These are phyloP conservation scores for Bucorvus abyssinicus DNA, from an alignment of 2,797 vertebrate genomes.

Conservation along the genomic window DNA sequence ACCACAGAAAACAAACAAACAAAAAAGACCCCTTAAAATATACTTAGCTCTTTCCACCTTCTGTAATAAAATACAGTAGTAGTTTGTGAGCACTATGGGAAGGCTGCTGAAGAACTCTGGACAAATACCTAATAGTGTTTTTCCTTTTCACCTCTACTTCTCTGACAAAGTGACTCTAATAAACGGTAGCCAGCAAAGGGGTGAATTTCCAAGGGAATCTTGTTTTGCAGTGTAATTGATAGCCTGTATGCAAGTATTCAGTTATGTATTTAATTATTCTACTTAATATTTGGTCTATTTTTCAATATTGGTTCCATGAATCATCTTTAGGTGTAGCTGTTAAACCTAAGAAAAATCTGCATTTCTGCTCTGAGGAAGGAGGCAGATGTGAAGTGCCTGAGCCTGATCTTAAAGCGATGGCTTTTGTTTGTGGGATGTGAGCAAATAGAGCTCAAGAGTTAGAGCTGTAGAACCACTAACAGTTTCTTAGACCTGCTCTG, in stretches of 20 bases:
- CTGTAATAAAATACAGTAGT: not conserved
- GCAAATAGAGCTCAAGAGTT: not conserved
- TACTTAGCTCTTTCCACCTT: not conserved
- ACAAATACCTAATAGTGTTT: not conserved
- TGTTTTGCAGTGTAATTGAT: not conserved
- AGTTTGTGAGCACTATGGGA: not conserved
- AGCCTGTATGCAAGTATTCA: not conserved
- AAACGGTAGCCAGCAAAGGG: not conserved
- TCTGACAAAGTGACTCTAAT: not conserved
- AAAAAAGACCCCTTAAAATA: not conserved
- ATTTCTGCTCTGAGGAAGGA: not conserved
- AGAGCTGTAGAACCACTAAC: not conserved
- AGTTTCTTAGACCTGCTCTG: not conserved
- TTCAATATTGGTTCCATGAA: accelerated
- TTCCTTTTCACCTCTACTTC: not conserved
- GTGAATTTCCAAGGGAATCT: not conserved
- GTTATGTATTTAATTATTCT: not conserved
- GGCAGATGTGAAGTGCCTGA: not conserved
- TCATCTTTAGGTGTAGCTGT: not conserved
- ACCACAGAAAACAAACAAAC: not conserved
- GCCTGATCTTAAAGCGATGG: not conserved
- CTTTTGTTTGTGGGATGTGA: not conserved
- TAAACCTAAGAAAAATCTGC: not conserved
- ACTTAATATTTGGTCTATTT: not conserved
- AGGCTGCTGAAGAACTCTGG: not conserved